phyloP scores from a whole-genome alignment of 2,113 vertebrate genomes.

The Menura novaehollandiae region DNA sequence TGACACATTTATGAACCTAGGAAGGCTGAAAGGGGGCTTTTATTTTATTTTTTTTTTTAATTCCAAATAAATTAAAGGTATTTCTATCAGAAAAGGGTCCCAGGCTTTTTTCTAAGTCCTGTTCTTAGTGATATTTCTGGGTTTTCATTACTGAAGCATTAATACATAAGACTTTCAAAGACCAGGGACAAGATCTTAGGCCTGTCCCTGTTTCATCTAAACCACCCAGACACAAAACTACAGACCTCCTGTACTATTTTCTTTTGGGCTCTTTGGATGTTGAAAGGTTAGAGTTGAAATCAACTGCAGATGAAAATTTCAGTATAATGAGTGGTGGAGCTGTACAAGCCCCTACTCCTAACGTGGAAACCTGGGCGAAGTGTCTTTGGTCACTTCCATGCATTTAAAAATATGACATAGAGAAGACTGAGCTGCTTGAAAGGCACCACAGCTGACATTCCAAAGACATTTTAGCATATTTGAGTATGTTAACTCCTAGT shows the following conservation, averaged over 20 bases:
- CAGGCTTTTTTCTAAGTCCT: neutral
- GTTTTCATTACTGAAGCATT: neutral
- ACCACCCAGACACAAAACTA: neutral
- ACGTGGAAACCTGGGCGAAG: neutral
- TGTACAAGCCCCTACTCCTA: neutral
- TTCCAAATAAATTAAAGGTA: neutral
- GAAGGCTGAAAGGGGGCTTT: fast-evolving
- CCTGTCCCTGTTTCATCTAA: neutral
- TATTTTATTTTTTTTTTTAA: neutral
- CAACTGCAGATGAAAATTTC: neutral
- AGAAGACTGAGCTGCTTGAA: neutral
- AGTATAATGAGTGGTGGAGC: neutral
- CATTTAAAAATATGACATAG: neutral
- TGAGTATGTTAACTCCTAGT: neutral
- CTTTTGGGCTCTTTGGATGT: neutral
- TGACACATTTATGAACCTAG: fast-evolving
- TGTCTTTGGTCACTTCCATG: neutral
- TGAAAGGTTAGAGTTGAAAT: neutral
- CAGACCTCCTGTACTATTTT: neutral
- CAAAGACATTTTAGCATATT: neutral
- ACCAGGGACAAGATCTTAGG: fast-evolving
- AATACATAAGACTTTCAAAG: neutral
- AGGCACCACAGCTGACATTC: neutral
- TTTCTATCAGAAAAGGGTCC: neutral
- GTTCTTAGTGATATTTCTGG: neutral